Conservation (phyloP, 2,888 invertebrate genomes). For the Nephrotoma appendiculata region DNA sequence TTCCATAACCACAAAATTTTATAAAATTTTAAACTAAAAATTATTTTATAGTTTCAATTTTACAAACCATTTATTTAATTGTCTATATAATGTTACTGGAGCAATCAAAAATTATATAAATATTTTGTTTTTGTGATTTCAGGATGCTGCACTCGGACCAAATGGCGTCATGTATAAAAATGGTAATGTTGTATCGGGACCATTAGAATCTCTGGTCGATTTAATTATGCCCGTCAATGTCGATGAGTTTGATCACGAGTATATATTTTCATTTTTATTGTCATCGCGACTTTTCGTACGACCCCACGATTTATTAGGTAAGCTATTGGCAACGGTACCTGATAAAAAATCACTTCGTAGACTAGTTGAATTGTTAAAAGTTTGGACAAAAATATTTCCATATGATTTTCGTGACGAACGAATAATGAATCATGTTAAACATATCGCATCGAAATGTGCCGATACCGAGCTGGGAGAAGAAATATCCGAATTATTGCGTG, state of each 20-base stretch:
- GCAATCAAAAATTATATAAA: not conserved
- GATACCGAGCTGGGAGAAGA: slow-evolving; percentile 30
- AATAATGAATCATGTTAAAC: slow-evolving; percentile 34
- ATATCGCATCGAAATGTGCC: slow-evolving; percentile 34
- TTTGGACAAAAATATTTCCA: slow-evolving; percentile 32
- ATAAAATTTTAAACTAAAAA: no score
- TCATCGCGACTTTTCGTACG: slow-evolving; percentile 32
- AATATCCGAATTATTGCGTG: slow-evolving; percentile 34
- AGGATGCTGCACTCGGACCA: slow-evolving; percentile 29
- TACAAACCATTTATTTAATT: no score
- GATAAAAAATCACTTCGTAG: slow-evolving; percentile 29
- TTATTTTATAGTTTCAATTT: no score
- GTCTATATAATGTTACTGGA: not conserved
- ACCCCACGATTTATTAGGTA: slow-evolving; percentile 30
- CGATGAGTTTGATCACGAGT: slow-evolving; percentile 27
- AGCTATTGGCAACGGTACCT: slow-evolving; percentile 29
- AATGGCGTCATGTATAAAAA: slow-evolving; percentile 31
- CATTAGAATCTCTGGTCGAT: slow-evolving; percentile 28
- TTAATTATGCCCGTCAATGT: slow-evolving; percentile 27
- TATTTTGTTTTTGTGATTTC: slow-evolving; percentile 10
- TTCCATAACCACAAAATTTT: no score
- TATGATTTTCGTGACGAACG: slow-evolving; percentile 34
- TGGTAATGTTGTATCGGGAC: slow-evolving; percentile 31
- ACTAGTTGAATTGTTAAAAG: slow-evolving; percentile 27
- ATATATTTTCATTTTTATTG: slow-evolving; percentile 32